Evolutionary conservation across 2,797 vertebrate species (phyloP).

Genomic region (Lacerta agilis): DNA sequence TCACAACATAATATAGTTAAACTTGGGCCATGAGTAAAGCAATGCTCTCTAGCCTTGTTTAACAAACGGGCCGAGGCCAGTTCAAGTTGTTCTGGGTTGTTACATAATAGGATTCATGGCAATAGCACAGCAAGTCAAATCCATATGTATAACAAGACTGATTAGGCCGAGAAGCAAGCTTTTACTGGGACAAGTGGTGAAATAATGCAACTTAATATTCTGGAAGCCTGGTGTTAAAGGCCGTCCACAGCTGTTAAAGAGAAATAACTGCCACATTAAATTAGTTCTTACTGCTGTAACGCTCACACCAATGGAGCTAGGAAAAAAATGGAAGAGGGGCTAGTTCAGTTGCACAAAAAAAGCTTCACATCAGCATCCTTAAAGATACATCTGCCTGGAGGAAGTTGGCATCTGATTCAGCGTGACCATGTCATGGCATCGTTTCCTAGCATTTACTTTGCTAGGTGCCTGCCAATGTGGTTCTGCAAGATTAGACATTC

Average conservation of each 20-base stretch:
- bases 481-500: not conserved
- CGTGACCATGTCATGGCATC: no score
- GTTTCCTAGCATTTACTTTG: not conserved
- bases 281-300: constrained; percentile 25
- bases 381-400: not conserved
- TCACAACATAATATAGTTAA: not conserved
- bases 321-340: not conserved
- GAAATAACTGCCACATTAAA: not conserved
- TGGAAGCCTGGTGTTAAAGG: not conserved
- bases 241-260: constrained; percentile 17
- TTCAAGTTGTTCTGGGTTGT: not conserved
- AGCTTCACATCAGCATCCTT: not conserved
- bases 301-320: not conserved
- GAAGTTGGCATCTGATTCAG: not conserved
- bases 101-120: not conserved
- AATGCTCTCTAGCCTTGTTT: not conserved
- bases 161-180: constrained; percentile 18
- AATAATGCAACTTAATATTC: constrained; percentile 16
- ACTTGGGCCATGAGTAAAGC: not conserved
- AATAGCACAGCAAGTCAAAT: not conserved
- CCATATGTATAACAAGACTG: not conserved
- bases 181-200: constrained; percentile 26
- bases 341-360: not conserved
- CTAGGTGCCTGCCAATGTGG: not conserved
- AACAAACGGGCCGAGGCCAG: not conserved